Conservation (phyloP, 2,888 invertebrate species). For the Acanthosoma haemorrhoidale region DNA sequence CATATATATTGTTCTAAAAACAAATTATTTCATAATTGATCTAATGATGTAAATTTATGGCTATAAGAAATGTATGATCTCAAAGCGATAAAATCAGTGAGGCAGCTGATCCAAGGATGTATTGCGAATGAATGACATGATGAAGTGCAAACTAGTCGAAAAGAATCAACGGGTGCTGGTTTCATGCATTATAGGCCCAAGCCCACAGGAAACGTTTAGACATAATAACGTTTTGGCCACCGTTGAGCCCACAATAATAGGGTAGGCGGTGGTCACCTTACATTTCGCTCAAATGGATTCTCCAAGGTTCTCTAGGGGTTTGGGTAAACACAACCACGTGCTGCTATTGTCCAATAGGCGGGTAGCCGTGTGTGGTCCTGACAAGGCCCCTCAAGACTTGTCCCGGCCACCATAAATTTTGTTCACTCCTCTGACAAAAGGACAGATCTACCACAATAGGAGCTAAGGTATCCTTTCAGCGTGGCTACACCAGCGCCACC, state of each 20-base stretch:
- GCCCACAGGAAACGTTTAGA: background rate
- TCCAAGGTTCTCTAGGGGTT: conserved; percentile 6
- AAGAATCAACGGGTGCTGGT: too few relatives aligned
- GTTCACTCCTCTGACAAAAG: background rate
- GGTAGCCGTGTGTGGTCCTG: background rate
- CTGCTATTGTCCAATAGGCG: background rate
- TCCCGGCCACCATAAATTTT: background rate
- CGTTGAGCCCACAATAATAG: background rate
- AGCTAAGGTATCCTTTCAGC: background rate
- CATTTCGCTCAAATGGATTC: background rate
- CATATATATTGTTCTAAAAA: too few relatives aligned
- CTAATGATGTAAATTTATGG: too few relatives aligned
- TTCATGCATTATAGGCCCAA: background rate
- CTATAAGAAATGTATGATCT: too few relatives aligned
- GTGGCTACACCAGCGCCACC: background rate
- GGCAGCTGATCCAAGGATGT: too few relatives aligned
- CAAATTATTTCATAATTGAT: too few relatives aligned
- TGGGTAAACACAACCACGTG: conserved; percentile 27
- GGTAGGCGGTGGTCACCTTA: background rate
- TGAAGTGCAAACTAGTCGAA: too few relatives aligned
- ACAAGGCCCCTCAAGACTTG: background rate
- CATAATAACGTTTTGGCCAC: background rate
- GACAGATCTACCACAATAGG: background rate
- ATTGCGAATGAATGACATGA: too few relatives aligned
- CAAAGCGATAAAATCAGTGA: too few relatives aligned